Percentiles rank a stretch among this genome's conserved stretches.
phyloP scores from a whole-genome alignment of 2,888 invertebrate genomes.

The Elaeidobius kamerunicus region DNA sequence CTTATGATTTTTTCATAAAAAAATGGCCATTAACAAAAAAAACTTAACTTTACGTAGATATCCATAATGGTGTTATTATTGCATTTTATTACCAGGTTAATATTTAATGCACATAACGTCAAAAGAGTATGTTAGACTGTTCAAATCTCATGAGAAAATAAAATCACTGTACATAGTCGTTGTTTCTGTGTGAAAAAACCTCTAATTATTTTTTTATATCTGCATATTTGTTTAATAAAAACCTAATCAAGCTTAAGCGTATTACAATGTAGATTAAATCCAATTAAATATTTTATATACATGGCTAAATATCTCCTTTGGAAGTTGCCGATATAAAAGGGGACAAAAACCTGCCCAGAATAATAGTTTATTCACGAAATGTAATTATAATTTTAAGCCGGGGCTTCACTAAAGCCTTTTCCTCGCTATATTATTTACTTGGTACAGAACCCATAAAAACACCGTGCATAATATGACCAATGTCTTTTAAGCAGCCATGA shows the following conservation, averaged over 20 bases:
- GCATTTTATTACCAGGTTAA: too few species aligned
- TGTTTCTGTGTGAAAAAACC: too few species aligned
- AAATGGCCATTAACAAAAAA: too few species aligned
- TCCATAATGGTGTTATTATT: too few species aligned
- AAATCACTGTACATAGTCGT: too few species aligned
- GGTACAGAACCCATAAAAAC: constrained; percentile 39
- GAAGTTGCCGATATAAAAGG: constrained; percentile 20
- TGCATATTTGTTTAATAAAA: neutral
- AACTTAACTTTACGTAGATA: too few species aligned
- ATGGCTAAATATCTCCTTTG: constrained; percentile 16
- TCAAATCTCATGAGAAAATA: too few species aligned
- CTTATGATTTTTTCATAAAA: too few species aligned
- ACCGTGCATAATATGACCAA: constrained; percentile 45
- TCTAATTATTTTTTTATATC: too few species aligned
- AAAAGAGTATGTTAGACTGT: too few species aligned
- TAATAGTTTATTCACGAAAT: constrained; percentile 28
- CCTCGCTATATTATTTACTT: constrained; percentile 37
- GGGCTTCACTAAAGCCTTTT: constrained; percentile 18
- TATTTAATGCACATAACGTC: too few species aligned
- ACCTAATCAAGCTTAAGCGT: neutral
- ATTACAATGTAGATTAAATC: constrained; percentile 6
- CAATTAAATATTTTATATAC: constrained; percentile 19
- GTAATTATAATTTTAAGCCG: constrained; percentile 26
- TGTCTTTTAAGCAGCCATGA: constrained; percentile 48
- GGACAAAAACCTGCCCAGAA: constrained; percentile 22